phyloP scores from a whole-genome alignment of 2,113 vertebrate genomes.

The Dendrocopos noguchii region DNA sequence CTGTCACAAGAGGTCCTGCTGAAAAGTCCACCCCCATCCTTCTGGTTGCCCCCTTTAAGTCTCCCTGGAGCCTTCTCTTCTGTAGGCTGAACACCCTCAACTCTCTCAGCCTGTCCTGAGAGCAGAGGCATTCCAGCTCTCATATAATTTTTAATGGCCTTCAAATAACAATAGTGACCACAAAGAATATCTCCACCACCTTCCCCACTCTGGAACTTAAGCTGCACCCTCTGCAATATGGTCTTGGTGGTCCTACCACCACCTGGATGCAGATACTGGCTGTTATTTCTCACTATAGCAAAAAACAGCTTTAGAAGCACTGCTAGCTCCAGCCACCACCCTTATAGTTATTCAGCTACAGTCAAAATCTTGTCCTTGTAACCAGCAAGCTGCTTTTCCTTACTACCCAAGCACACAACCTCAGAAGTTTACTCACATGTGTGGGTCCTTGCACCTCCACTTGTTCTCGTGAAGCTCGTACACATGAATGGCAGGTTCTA shows the following conservation, averaged over 20 bases:
- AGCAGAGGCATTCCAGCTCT: no score
- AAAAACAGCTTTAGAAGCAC: not conserved
- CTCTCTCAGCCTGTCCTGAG: no score
- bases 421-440: conserved; percentile 80
- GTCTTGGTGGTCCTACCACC: not conserved
- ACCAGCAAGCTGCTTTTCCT: rapidly evolving
- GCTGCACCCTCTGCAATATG: rapidly evolving
- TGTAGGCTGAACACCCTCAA: no score
- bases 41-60: no score
- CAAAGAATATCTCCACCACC: not conserved
- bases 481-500: conserved; percentile 87
- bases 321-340: not conserved
- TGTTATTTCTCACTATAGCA: not conserved
- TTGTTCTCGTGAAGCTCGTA: conserved; percentile 95
- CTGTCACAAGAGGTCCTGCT: no score
- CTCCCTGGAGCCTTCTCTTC: no score
- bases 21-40: no score
- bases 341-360: not conserved
- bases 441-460: conserved; percentile 92
- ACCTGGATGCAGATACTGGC: not conserved
- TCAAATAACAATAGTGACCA: not conserved
- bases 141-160: no score
- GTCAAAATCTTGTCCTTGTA: not conserved
- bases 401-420: rapidly evolving
- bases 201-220: not conserved